phyloP scores from a whole-genome alignment of 2,113 vertebrate species.

The Cephalopholis sonnerati region DNA sequence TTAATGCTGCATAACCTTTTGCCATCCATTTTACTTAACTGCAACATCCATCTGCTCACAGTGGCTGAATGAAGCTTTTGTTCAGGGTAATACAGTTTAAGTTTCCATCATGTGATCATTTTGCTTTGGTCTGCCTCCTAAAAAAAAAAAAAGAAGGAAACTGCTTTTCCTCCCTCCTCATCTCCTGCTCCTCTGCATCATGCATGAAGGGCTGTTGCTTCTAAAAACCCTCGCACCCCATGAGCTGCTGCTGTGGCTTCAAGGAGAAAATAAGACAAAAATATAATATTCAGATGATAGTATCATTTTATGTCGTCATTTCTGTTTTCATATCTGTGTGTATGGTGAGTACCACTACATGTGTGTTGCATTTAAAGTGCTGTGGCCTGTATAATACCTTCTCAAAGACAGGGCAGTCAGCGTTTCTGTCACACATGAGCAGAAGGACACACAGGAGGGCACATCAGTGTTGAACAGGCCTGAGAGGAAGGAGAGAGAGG shows the following conservation, averaged over 20 bases:
- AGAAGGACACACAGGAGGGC: neutral
- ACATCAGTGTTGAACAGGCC: neutral
- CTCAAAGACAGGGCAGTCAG: slow-evolving; percentile 44
- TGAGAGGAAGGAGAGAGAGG: neutral
- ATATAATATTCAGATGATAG: neutral
- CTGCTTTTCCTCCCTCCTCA: slow-evolving; percentile 15
- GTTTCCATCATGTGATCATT: slow-evolving; percentile 18
- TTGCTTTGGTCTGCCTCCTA: slow-evolving; percentile 30
- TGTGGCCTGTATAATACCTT: neutral
- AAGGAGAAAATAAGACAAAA: neutral
- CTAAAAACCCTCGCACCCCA: slow-evolving; percentile 1
- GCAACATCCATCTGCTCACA: slow-evolving; percentile 5
- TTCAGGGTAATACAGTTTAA: neutral
- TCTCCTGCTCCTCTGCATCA: slow-evolving; percentile 8
- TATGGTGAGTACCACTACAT: neutral
- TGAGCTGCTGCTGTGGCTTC: slow-evolving; percentile 23
- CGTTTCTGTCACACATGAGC: neutral
- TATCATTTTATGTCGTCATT: neutral
- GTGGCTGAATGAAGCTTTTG: slow-evolving; percentile 35
- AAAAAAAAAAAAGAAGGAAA: neutral
- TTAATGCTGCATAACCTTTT: slow-evolving; percentile 34
- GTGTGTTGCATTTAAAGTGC: neutral
- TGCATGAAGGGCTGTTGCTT: slow-evolving; percentile 55
- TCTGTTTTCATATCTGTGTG: slow-evolving; percentile 13
- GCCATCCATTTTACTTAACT: slow-evolving; percentile 12